These are phyloP conservation scores for Zophobas morio DNA, from an alignment of 1,140 invertebrate species.

Conservation along the genomic window DNA sequence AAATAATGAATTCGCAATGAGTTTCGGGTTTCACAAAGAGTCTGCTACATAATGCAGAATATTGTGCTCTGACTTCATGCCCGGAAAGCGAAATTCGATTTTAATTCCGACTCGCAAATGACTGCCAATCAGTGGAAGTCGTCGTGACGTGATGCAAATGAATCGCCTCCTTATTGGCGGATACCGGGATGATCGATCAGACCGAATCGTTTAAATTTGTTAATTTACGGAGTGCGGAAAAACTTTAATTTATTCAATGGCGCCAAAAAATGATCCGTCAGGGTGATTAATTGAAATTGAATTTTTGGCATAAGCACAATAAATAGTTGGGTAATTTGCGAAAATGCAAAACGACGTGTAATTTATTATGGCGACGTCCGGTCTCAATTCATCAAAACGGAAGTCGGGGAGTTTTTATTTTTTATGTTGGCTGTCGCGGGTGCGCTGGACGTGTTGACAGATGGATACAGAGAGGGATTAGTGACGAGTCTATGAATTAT, in stretches of 20 bases:
- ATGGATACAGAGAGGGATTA: slow-evolving; percentile 14
- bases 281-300: slow-evolving; percentile 48
- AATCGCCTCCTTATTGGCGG: slow-evolving; percentile 4
- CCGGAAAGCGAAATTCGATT: slow-evolving; percentile 8
- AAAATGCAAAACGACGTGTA: slow-evolving; percentile 43
- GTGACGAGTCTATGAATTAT: slow-evolving; percentile 2
- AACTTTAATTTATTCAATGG: neutral
- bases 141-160: neutral
- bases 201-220: slow-evolving; percentile 7
- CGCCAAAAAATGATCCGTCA: slow-evolving; percentile 45
- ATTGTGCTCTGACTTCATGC: neutral
- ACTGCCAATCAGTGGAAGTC: slow-evolving; percentile 2
- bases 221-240: neutral
- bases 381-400: slow-evolving; percentile 40
- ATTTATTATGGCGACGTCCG: slow-evolving; percentile 27
- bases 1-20: slow-evolving; percentile 27
- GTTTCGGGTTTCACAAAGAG: slow-evolving; percentile 26
- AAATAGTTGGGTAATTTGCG: slow-evolving; percentile 42
- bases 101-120: slow-evolving; percentile 21
- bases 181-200: neutral
- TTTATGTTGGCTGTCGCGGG: slow-evolving; percentile 1
- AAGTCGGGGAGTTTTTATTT: slow-evolving; percentile 20
- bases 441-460: slow-evolving; percentile 11
- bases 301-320: slow-evolving; percentile 32
- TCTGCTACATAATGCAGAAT: slow-evolving; percentile 25